A percentile compares a stretch with the other conserved stretches of the same genome.
phyloP scores from a whole-genome alignment of 2,797 vertebrate species.

The Gymnodraco acuticeps region DNA sequence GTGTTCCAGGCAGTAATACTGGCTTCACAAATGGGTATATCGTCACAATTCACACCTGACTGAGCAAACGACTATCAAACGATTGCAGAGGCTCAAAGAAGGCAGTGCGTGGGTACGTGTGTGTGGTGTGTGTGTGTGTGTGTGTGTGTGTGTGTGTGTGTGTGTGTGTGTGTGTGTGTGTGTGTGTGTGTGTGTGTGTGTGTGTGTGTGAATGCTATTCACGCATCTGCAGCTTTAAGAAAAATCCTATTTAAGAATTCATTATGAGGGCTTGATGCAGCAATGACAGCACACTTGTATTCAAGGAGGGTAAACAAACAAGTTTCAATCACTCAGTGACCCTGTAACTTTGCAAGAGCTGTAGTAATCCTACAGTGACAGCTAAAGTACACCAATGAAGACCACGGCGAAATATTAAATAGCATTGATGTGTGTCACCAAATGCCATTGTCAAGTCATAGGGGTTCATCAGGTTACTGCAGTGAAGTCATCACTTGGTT shows the following conservation, averaged over 20 bases:
- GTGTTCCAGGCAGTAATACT: conserved; percentile 37
- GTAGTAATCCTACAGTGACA: background rate
- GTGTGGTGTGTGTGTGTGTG: background rate
- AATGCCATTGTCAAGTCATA: conserved; percentile 57
- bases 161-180: background rate
- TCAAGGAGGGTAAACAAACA: conserved; percentile 7
- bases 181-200: background rate
- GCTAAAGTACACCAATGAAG: conserved; percentile 4
- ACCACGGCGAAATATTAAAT: conserved; percentile 31
- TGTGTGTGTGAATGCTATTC: conserved; percentile 7
- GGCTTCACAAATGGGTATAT: conserved; percentile 55
- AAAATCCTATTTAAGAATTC: conserved; percentile 10
- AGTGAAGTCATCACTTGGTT: conserved; percentile 48
- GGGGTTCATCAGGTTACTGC: conserved; percentile 32
- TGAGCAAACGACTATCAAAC: conserved; percentile 51
- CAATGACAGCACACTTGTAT: background rate
- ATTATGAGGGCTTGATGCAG: conserved; percentile 1
- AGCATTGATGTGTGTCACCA: conserved; percentile 40
- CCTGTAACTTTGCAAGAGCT: conserved; percentile 5
- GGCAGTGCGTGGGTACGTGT: background rate
- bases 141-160: background rate
- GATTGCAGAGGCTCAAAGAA: conserved; percentile 34
- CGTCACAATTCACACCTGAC: conserved; percentile 66
- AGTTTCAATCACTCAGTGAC: conserved; percentile 12
- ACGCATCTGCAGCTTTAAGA: conserved; percentile 1